Evolutionary conservation across 2,888 invertebrate genomes (phyloP).

Genomic region (Mythimna vitellina): DNA sequence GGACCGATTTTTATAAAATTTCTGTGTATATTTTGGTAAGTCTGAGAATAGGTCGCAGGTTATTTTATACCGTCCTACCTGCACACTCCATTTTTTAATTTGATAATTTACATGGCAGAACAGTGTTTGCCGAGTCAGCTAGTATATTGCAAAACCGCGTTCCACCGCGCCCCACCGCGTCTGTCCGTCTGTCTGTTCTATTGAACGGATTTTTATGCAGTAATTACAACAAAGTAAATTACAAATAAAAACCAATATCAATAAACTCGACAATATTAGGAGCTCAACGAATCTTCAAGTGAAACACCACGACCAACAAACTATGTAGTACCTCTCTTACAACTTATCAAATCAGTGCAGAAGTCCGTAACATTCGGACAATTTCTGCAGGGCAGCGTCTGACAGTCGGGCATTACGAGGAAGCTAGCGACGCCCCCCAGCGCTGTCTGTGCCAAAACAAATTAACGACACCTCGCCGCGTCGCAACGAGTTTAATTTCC

Average conservation of each 20-base stretch:
- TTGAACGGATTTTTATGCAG: neutral
- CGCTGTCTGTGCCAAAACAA: constrained; percentile 79
- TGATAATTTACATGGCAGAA: too few relatives aligned
- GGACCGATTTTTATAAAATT: too few relatives aligned
- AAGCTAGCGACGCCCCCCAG: constrained; percentile 60
- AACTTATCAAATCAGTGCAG: constrained; percentile 55
- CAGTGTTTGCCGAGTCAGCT: too few relatives aligned
- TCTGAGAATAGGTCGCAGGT: too few relatives aligned
- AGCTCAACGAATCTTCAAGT: constrained; percentile 10
- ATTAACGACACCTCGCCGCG: constrained; percentile 81
- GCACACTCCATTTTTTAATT: too few relatives aligned
- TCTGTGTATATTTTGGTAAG: too few relatives aligned
- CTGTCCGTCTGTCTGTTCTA: too few relatives aligned
- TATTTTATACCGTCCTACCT: too few relatives aligned
- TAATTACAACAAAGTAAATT: constrained; percentile 5
- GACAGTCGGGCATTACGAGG: constrained; percentile 60
- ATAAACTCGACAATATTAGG: constrained; percentile 3
- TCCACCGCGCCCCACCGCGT: too few relatives aligned
- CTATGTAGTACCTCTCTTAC: constrained; percentile 4
- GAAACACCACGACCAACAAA: constrained; percentile 3
- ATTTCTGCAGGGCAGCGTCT: constrained; percentile 59
- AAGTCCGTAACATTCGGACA: constrained; percentile 56
- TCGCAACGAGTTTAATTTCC: constrained; percentile 86
- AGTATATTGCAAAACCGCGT: too few relatives aligned
- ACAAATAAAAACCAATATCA: constrained; percentile 24